Evolutionary conservation across 2,888 invertebrate genomes (phyloP), one percentile per base, ranked within the genome.

Genomic region (Tillus elongatus): DNA sequence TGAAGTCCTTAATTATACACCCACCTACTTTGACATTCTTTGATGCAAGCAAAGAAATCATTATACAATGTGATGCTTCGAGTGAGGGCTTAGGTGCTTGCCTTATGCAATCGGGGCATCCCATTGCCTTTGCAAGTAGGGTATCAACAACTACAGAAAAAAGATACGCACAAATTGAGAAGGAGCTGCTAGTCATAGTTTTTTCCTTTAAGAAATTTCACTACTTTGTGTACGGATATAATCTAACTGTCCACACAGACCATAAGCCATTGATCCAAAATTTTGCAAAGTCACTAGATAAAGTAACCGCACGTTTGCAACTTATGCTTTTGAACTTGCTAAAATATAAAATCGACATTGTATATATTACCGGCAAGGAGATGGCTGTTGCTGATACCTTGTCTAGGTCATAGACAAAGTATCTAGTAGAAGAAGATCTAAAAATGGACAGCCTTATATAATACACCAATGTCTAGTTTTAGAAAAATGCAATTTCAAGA

Each of bases 101-200:
- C 15, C 35, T 51, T n/a, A 16, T 46, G 8, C 39, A 39, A 11
- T 50, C 39, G 45, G 48, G 43, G 6, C 50, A 42, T 24, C 46
- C 47, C 13, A 27, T 47, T 13, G 39, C 39, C 4, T 49, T 32
- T 30, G 41, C 41, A 3, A 49, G 47, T 11, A 16, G 42, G 27
- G 15, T 35, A 27, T 40, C 48, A 36, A 47, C 30, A 14, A 30
- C 34, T 10, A 30, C 32, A 10, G 41, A 49, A 41, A 13, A 35
- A 13, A 52, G 40, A 9, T 59, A 53, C 40, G 49, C 54, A 13
- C 54, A 56, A 37, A 58, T 61, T 4, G 58, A 60, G 37, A 58
- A 59, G 41, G 56, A 60, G 37, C 35, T 52, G 2, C 33, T 58
- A 9, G 54, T 54, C 1, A 54, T 60, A 16, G 45, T 43, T 2